These are phyloP conservation scores for Selene dorsalis DNA, from an alignment of 2,797 vertebrate species.

Conservation along the genomic window DNA sequence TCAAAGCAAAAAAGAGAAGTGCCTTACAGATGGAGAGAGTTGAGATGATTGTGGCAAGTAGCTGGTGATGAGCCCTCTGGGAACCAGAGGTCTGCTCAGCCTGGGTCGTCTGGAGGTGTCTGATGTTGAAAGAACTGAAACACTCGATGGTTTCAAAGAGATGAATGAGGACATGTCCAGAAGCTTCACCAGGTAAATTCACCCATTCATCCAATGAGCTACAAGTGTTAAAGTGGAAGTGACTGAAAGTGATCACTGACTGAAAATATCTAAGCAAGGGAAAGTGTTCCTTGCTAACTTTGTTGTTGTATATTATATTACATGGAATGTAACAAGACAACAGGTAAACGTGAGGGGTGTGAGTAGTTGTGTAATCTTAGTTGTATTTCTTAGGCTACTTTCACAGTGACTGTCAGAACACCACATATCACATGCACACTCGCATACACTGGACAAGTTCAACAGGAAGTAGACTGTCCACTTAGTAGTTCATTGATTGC, in stretches of 20 bases:
- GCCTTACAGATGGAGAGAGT: too few species aligned
- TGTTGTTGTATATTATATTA: too few species aligned
- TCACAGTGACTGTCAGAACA: too few species aligned
- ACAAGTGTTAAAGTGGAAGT: neutral
- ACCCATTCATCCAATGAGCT: neutral
- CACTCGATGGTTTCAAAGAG: too few species aligned
- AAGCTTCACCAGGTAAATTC: neutral
- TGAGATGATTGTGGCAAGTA: neutral
- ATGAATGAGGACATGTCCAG: neutral
- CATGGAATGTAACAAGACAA: too few species aligned
- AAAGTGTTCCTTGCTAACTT: neutral
- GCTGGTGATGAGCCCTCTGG: conserved; percentile 3
- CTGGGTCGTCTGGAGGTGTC: neutral
- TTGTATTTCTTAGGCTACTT: too few species aligned
- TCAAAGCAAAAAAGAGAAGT: neutral
- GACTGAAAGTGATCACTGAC: neutral
- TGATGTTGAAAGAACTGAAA: neutral
- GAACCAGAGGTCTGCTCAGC: conserved; percentile 3
- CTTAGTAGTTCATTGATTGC: too few species aligned
- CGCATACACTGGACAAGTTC: too few species aligned
- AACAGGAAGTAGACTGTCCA: too few species aligned
- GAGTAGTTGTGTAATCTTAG: too few species aligned
- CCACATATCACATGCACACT: too few species aligned
- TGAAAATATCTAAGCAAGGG: neutral
- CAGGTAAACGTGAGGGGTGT: too few species aligned